Percentiles rank a stretch among this genome's conserved stretches.
These are phyloP conservation scores for Channallabes apus DNA, from an alignment of 2,797 vertebrate species.

Conservation along the genomic window DNA sequence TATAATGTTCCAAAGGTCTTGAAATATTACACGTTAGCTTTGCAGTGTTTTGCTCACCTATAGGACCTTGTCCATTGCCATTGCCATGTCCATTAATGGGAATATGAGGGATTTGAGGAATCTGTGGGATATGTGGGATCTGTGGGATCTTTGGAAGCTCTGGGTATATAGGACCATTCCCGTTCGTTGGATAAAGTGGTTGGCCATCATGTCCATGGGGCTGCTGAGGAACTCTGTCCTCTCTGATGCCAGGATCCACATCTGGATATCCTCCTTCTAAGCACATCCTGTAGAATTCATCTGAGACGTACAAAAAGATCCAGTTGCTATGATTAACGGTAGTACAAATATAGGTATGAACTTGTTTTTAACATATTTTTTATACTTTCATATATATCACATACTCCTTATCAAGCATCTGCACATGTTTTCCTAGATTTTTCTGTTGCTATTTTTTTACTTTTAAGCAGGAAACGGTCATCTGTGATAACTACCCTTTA, in stretches of 20 bases:
- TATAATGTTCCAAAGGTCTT: not conserved
- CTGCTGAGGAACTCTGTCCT: constrained; percentile 36
- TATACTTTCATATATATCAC: not conserved
- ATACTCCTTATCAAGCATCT: not conserved
- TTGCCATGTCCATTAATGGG: constrained; percentile 38
- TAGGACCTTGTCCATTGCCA: constrained; percentile 48
- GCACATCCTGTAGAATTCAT: constrained; percentile 64
- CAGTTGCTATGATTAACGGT: not conserved
- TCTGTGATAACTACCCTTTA: not conserved
- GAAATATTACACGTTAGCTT: not conserved
- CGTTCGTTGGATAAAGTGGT: constrained; percentile 32
- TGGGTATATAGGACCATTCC: constrained; percentile 44
- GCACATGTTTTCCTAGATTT: not conserved
- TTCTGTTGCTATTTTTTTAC: not conserved
- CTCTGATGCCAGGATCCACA: constrained; percentile 41
- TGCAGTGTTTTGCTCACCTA: constrained; percentile 41
- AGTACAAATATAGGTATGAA: not conserved
- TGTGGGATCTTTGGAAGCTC: constrained; percentile 37
- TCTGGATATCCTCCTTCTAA: constrained; percentile 53
- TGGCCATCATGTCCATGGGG: constrained; percentile 41
- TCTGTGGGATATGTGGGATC: constrained; percentile 24
- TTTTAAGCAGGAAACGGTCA: not conserved
- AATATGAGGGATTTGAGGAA: constrained; percentile 36
- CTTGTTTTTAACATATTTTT: not conserved
- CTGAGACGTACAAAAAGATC: constrained; percentile 46